Base-by-base conservation (phyloP, 2,888 invertebrate genomes). In the Augochlorella aurata region DNA sequence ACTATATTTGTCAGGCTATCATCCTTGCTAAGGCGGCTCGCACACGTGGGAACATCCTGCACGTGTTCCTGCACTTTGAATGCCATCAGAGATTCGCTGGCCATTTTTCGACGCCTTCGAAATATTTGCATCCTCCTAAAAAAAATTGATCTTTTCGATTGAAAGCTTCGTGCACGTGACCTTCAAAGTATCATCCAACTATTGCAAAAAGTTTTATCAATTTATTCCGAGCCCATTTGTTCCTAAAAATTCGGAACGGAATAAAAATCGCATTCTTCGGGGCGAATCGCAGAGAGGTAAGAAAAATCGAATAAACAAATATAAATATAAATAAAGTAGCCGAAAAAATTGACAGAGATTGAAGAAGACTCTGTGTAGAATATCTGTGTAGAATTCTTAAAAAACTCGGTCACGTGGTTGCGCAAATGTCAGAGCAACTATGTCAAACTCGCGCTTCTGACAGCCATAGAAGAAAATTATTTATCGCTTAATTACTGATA, bases 1-100 rank as follows among this genome's bases (percentile, higher is more conserved):
- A 72, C 63, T 29, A 29, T 44, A 50, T 45, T 82, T n/a, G 77
- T 61, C 63, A 47, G 44, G 79, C 58, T 63, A 79, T 38, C 18
- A 38, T 73, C 63, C 47, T 21, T 38, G 24, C 38, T 24, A 66
- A 24, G 58, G 58, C 47, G 47, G 21, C 45, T 10, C 65, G 18
- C 38, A 65, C 44, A 65, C 38, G 38, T 44, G n/a, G n/a, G 44
- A 65, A 65, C n/a, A 58, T 58, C 16, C 18, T 44, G 44, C 44
- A 65, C 38, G 65, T 65, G 44, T 63, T 38, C 29, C 18, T 63
- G 29, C 63, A 63, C 58, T 12, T 24, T 58, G 58, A 58, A 58
- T 58, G 58, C 14, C 58, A 58, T 29, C 58, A 16, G 29, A 58
- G 29, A 29, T 1, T 24, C 24, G 14, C 38, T 38, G 5, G 38